These are phyloP conservation scores for Pollenia labialis DNA, from an alignment of 2,888 invertebrate species.

Conservation along the genomic window DNA sequence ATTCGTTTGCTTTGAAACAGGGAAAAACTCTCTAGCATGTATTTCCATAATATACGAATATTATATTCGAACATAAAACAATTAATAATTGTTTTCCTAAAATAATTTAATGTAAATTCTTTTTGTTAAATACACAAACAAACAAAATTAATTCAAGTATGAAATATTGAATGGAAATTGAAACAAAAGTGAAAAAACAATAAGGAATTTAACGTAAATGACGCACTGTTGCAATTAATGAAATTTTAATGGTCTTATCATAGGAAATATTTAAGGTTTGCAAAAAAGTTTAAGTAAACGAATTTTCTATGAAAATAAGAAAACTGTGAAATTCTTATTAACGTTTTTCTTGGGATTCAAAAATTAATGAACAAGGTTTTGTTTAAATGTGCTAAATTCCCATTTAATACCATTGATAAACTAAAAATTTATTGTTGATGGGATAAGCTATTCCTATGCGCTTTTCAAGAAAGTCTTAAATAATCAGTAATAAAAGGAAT, in stretches of 20 bases:
- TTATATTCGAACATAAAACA: not conserved
- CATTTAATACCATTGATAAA: no score
- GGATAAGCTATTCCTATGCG: no score
- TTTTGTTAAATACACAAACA: not conserved
- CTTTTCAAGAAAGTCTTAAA: no score
- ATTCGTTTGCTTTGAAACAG: conserved; percentile 15
- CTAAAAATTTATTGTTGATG: no score
- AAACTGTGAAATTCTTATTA: no score
- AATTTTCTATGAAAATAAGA: no score
- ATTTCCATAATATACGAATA: not conserved
- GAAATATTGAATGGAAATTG: conserved; percentile 25
- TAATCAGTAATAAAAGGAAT: no score
- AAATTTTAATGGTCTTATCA: not conserved
- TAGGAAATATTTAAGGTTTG: no score
- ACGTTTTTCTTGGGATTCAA: no score
- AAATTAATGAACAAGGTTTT: no score
- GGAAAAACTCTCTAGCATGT: conserved; percentile 14
- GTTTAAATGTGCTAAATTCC: no score
- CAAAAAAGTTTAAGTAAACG: no score
- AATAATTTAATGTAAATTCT: not conserved
- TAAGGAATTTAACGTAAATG: not conserved
- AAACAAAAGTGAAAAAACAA: not conserved
- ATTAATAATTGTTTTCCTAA: conserved; percentile 26
- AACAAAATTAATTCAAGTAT: conserved; percentile 12
- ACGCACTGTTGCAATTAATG: not conserved